Conservation (phyloP, 2,797 vertebrate species). For the Benthosema pterotum region DNA sequence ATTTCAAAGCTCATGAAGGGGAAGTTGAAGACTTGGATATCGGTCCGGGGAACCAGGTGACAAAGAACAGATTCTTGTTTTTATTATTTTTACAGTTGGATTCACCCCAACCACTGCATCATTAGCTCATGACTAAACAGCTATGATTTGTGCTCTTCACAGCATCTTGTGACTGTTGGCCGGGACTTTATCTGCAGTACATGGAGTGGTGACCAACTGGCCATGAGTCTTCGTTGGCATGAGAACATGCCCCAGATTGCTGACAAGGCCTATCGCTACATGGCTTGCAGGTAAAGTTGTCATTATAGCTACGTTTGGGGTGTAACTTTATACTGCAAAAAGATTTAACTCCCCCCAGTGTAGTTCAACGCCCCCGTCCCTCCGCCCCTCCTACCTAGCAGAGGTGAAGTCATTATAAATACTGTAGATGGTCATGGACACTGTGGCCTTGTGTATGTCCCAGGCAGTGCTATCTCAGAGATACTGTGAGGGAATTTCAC, state of each 20-base stretch:
- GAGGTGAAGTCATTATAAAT: not conserved
- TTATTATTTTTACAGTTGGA: too few species aligned
- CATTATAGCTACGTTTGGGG: too few species aligned
- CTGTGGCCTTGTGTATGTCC: too few species aligned
- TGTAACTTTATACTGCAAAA: too few species aligned
- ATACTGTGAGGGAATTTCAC: too few species aligned
- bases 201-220: conserved; percentile 90
- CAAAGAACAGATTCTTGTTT: not conserved
- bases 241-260: conserved; percentile 85
- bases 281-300: conserved; percentile 87
- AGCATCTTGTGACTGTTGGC: conserved; percentile 88
- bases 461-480: too few species aligned
- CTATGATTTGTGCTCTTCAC: conserved; percentile 6
- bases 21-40: conserved; percentile 92
- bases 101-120: not conserved
- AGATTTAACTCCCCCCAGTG: too few species aligned
- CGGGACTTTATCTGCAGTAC: conserved; percentile 91
- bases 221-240: conserved; percentile 86
- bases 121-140: not conserved
- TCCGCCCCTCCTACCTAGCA: too few species aligned
- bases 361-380: too few species aligned
- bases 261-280: conserved; percentile 88
- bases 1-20: conserved; percentile 91
- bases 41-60: conserved; percentile 89
- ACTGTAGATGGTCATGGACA: not conserved